Evolutionary conservation across 2,113 vertebrate genomes (phyloP), one percentile per base, ranked within the genome.

Genomic region (Ascaphus truei): DNA sequence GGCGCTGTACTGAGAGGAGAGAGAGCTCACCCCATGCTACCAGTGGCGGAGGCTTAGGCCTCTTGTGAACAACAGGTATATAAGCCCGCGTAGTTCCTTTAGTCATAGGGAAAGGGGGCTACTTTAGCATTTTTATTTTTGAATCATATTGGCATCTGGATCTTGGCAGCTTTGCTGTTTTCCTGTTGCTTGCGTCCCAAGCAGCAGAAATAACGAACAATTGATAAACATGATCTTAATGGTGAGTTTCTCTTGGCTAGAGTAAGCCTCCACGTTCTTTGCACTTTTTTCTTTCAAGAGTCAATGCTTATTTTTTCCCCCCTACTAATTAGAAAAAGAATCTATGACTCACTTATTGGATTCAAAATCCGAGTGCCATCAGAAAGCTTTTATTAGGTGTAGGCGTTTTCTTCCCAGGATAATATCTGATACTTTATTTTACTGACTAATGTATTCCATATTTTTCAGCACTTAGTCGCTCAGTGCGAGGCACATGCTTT

Each of bases 371-470:
- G 66, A 56, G 13, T 41, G 58, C 65, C 64, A 50, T 75, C 73
- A 73, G 81, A 73, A 11, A 75, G 67, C 79, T 69, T 80, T 77
- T 81, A 71, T 64, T 81, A 77, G 52, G 20, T 64, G 62, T 65
- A 39, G 48, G 18, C 31, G 26, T 67, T 83, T 73, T 68, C 12
- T 51, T 75, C 53, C 41, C 51, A 26, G 12, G 51, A 6, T 66
- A 76, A 79, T 73, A 71, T 83, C 75, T 64, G 76, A 33, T 66
- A 71, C 71, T 65, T 78, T 77, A 56, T 71, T 83, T 72, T 74
- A 71, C 48, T 72, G 74, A 76, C 66, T 75, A 82, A 80, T 37
- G 64, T 3, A 15, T 75, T 83, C 56, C 30, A 20, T 71, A 31
- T 55, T 76, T 80, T 77, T 64, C 45, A 55, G 61, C 67, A 65